These are phyloP conservation scores for Drosophila trapezifrons DNA, from an alignment of 1,140 invertebrate genomes.

Conservation along the genomic window DNA sequence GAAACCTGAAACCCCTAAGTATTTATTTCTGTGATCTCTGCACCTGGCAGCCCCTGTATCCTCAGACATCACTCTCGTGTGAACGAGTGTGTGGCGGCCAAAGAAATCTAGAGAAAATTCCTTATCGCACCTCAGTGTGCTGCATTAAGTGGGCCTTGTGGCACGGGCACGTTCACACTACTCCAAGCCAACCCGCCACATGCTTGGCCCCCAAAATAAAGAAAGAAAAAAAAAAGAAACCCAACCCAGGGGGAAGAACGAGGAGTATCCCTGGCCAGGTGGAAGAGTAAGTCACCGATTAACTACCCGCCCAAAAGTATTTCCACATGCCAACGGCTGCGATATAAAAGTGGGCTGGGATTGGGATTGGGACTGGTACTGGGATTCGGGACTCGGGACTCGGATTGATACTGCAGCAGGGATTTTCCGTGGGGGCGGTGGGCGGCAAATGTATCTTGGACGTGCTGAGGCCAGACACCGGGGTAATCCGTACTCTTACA, in stretches of 20 bases:
- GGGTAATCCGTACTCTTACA: slow-evolving; percentile 43
- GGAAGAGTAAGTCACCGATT: slow-evolving; percentile 64
- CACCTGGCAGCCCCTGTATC: slow-evolving; percentile 41
- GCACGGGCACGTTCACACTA: slow-evolving; percentile 68
- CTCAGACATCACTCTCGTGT: slow-evolving; percentile 48
- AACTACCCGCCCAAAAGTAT: slow-evolving; percentile 77
- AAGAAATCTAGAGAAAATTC: slow-evolving; percentile 79
- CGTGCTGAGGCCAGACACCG: slow-evolving; percentile 59
- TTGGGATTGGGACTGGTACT: background rate
- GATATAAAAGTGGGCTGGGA: slow-evolving; percentile 53
- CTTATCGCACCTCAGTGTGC: slow-evolving; percentile 78
- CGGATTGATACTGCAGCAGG: background rate
- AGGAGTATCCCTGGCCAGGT: slow-evolving; percentile 1
- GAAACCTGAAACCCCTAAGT: background rate
- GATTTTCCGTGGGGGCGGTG: slow-evolving; percentile 33
- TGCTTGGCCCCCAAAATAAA: background rate
- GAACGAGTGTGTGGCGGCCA: slow-evolving; percentile 34
- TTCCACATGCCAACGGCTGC: slow-evolving; percentile 64
- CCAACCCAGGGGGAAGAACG: background rate
- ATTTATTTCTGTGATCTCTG: too few relatives aligned
- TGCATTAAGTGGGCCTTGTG: slow-evolving; percentile 77
- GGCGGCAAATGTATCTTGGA: slow-evolving; percentile 74
- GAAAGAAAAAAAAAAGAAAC: background rate
- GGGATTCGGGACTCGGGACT: background rate
- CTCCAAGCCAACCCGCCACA: too few relatives aligned